Base-by-base conservation (phyloP, 1,140 invertebrate species). In the Mercenaria mercenaria region DNA sequence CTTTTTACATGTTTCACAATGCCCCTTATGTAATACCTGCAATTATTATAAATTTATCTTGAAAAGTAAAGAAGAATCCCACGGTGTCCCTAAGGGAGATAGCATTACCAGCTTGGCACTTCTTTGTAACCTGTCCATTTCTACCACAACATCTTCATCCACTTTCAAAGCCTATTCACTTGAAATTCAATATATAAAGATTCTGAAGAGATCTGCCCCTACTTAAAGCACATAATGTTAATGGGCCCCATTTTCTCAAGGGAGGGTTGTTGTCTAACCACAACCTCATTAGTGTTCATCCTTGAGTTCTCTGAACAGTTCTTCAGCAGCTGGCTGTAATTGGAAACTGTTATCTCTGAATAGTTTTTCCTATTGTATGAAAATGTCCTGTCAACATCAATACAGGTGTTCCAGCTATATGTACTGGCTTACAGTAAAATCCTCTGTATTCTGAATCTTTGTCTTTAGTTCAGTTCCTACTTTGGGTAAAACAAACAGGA, bases 341-440 rank as follows among this genome's bases (percentile, higher is more conserved):
- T 8, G 80, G 80, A 82, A 82, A 82, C 37, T 82, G 80, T 20
- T 61, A 61, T 82, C 50, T 82, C 29, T 82, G 50, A 41, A 82
- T 61, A 59, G 20, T 34, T 15, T 34, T 18, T n/a, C 23, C 39
- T 56, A 26, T 61, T 56, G 41, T 37, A 59, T 32, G 80, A 4
- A 39, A 82, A 82, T 20, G 80, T 64, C 15, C 59, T 20, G 61
- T 59, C 80, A 11, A 82, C 52, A 61, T 82, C 80, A 61, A 82
- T n/a, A 82, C 52, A 59, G 80, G 80, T 59, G 80, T 82, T 52
- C 80, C 61, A 61, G 23, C 61, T 39, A 61, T 11, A 39, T 82
- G 32, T 59, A 82, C 61, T 20, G 15, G 13, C 23, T 39, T 32
- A 34, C 61, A 26, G 61, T 82, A 82, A 61, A 82, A 82, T 15